Percentiles rank a stretch among this genome's conserved stretches.
Evolutionary conservation across 2,113 vertebrate species (phyloP).

Genomic region (Atlantisia rogersi): DNA sequence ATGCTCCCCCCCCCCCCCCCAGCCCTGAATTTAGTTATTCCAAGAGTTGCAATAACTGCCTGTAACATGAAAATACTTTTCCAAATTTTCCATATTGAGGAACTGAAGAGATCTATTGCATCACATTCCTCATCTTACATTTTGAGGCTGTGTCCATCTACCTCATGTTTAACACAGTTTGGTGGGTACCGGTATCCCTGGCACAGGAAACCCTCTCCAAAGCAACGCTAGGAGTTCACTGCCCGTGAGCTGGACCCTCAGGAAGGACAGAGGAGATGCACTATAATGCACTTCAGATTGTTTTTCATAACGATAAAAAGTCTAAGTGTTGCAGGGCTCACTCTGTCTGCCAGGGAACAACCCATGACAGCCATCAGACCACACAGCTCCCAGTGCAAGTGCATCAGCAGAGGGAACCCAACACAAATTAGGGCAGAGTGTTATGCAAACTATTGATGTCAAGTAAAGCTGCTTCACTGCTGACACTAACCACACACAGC

Average conservation of each 20-base stretch:
- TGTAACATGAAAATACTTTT: background rate
- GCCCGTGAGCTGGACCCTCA: no score
- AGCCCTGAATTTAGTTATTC: background rate
- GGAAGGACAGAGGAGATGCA: background rate
- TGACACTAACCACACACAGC: background rate
- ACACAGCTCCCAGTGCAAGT: background rate
- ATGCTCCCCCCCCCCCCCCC: accelerated
- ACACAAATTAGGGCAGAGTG: background rate
- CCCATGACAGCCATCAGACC: background rate
- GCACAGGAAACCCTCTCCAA: background rate
- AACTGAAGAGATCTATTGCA: background rate
- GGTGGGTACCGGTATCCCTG: background rate
- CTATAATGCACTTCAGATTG: background rate
- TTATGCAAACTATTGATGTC: background rate
- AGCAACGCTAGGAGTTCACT: background rate
- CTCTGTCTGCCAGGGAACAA: background rate
- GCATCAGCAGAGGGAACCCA: background rate
- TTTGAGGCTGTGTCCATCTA: background rate
- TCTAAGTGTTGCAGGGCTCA: background rate
- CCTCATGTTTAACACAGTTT: background rate
- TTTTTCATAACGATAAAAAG: background rate
- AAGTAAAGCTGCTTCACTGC: background rate
- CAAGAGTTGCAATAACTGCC: background rate
- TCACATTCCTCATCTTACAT: background rate
- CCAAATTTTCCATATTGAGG: background rate